Base-by-base conservation (phyloP, 2,888 invertebrate species). In the Heliconius aoede region DNA sequence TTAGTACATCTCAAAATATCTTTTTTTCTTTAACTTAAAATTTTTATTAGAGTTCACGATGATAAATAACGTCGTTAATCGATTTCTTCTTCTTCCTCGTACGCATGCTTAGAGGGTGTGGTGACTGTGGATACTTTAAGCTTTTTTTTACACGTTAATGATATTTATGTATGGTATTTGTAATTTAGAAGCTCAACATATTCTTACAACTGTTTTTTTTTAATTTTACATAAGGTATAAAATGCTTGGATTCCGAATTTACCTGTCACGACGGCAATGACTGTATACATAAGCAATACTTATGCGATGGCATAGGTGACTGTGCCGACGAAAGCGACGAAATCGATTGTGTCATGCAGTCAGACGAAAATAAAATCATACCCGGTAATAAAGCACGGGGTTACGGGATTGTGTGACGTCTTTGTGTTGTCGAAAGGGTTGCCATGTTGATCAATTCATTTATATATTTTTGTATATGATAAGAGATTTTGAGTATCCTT, bases 291-390 rank as follows among this genome's bases (percentile, higher is more conserved):
- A 86, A 90, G 84, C 86, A 89, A 80, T 89, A 93, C 82, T 88
- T 95, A 81, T 97, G 97, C 92, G 95, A 97, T 87, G 94, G 94
- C 83, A 85, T 85, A 84, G 86, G 86, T 82, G 95, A 96, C 88
- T 97, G 97, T 92, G 88, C 85, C 82, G 96, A 96, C 87, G 88
- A 91, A 86, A 96, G 95, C 84, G 96, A 96, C 88, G 96, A 96
- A 89, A 89, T 90, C 83, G 91, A 94, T 89, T 95, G 95, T 89
- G 86, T 95, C 86, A 89, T 60, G 75, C 61, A 69, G 72, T 51
- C 72, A 74, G 80, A 80, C 67, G 75, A 78, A 64, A 79, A 74
- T 75, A 60, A 40, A 67, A 74, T 76, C 24, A 30, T 68, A 76
- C 68, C 78, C 74, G 79, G 79, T 80, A 80, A 80, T 76, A 77